Evolutionary conservation across 1,140 invertebrate species (phyloP).

Genomic region (Probaryconus sp.): DNA sequence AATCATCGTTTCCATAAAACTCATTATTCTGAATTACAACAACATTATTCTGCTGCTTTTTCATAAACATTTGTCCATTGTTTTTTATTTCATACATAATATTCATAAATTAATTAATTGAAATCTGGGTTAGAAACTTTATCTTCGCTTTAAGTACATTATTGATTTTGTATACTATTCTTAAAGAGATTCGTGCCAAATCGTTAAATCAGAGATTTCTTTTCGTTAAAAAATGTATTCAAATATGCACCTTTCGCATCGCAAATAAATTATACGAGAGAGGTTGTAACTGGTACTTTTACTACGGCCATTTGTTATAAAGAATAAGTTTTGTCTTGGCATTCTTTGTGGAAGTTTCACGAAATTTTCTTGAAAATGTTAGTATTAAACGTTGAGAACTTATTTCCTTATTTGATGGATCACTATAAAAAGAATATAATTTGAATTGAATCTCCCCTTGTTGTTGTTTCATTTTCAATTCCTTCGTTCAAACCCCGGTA

Average conservation of each 20-base stretch:
- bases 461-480: constrained; percentile 44
- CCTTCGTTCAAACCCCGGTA: constrained; percentile 13
- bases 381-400: constrained; percentile 55
- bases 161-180: not conserved
- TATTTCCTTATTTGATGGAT: constrained; percentile 54
- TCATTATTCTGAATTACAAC: too few relatives aligned
- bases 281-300: constrained; percentile 49
- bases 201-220: constrained; percentile 33
- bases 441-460: not conserved
- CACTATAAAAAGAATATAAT: constrained; percentile 48
- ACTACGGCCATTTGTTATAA: constrained; percentile 49
- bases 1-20: too few relatives aligned
- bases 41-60: too few relatives aligned
- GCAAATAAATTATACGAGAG: constrained; percentile 39
- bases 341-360: constrained; percentile 46
- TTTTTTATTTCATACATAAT: too few relatives aligned
- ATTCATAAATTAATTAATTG: too few relatives aligned
- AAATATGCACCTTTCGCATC: constrained; percentile 20
- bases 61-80: too few relatives aligned
- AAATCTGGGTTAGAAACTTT: too few relatives aligned
- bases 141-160: too few relatives aligned
- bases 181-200: constrained; percentile 16
- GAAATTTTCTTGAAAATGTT: constrained; percentile 51
- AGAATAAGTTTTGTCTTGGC: constrained; percentile 51
- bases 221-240: constrained; percentile 34